A percentile compares a stretch with the other conserved stretches of the same genome.
These are phyloP conservation scores for Orbicella faveolata DNA, from an alignment of 64 coral and sea anemone species.

Conservation along the genomic window DNA sequence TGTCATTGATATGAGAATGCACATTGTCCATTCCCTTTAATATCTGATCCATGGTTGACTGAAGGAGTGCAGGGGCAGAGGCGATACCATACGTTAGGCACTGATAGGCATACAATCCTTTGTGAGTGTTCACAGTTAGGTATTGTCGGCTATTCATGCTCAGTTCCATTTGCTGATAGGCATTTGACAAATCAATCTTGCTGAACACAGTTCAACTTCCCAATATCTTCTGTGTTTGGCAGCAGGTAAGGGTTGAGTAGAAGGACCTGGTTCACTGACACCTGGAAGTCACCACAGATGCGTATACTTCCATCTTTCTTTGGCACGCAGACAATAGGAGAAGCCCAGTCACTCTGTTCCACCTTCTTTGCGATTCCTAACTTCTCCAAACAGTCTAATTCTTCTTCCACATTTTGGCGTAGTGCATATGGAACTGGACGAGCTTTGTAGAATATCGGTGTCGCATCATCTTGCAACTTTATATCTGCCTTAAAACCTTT, in stretches of 20 bases:
- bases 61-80: constrained; percentile 51
- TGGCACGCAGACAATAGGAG: constrained; percentile 37
- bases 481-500: constrained; percentile 29
- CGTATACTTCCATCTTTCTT: too few relatives aligned
- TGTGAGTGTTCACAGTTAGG: constrained; percentile 52
- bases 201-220: constrained; percentile 57
- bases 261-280: constrained; percentile 16
- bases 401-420: constrained; percentile 16
- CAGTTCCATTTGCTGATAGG: constrained; percentile 59
- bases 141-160: constrained; percentile 42
- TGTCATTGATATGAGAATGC: constrained; percentile 11
- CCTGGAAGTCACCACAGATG: constrained; percentile 51
- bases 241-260: constrained; percentile 36
- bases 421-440: constrained; percentile 6
- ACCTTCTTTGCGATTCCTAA: constrained; percentile 25
- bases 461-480: constrained; percentile 15
- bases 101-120: too few relatives aligned
- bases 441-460: background rate
- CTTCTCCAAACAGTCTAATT: constrained; percentile 9
- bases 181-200: constrained; percentile 52
- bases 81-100: constrained; percentile 41
- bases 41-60: constrained; percentile 61
- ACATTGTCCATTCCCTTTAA: constrained; percentile 47
- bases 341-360: constrained; percentile 15
- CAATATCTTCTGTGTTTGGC: constrained; percentile 42